phyloP scores from a whole-genome alignment of 2,797 vertebrate species.

The Sebastes taczanowskii region DNA sequence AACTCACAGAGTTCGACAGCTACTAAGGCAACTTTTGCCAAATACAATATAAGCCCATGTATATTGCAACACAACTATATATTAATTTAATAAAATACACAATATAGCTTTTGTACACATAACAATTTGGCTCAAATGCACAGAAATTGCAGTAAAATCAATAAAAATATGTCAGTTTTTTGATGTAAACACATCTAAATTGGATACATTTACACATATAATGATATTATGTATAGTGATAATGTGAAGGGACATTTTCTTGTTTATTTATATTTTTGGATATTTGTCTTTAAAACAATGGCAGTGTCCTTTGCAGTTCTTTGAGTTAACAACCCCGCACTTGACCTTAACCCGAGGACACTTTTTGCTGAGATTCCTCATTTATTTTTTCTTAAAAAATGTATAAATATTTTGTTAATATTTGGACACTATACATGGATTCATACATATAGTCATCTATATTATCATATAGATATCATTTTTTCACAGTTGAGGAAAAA shows the following conservation, averaged over 20 bases:
- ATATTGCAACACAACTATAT: constrained; percentile 99
- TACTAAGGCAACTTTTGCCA: constrained; percentile 99
- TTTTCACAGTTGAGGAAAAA: constrained; percentile 88
- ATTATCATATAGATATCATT: constrained; percentile 81
- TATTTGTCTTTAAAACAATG: constrained; percentile 86
- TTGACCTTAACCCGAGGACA: constrained; percentile 70
- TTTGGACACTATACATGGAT: constrained; percentile 85
- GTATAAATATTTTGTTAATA: constrained; percentile 88
- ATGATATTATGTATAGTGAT: constrained; percentile 94
- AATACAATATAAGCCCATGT: constrained; percentile 99
- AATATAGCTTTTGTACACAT: constrained; percentile 99
- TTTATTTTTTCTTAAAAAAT: constrained; percentile 78
- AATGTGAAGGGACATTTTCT: constrained; percentile 93
- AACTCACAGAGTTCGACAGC: constrained; percentile 99
- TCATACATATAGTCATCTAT: constrained; percentile 85
- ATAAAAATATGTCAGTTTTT: constrained; percentile 97
- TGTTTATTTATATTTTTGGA: constrained; percentile 76
- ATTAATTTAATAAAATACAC: constrained; percentile 99
- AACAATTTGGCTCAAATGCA: constrained; percentile 99
- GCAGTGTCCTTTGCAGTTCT: constrained; percentile 90
- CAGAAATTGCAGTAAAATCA: constrained; percentile 99
- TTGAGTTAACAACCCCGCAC: constrained; percentile 71
- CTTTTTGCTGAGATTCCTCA: constrained; percentile 67
- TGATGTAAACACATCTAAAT: constrained; percentile 99
- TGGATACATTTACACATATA: constrained; percentile 99